Base-by-base conservation (phyloP, 92 coral and sea anemone genomes). In the Epizoanthus scotinus region DNA sequence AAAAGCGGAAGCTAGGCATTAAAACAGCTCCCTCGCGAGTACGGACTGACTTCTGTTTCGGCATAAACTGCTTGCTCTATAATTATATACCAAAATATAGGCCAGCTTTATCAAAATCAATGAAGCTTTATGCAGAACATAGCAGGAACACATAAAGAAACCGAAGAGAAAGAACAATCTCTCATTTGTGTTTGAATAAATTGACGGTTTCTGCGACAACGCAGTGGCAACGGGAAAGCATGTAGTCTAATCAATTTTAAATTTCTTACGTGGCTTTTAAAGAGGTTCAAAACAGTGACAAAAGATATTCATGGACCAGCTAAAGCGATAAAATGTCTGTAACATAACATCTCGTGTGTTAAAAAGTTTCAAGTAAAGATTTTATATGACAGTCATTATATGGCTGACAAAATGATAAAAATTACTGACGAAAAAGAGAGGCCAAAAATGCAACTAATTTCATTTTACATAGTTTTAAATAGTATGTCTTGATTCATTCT, bases 211-310 rank as follows among this genome's bases (percentile, higher is more conserved):
- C 69, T 22, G 59, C 55, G 81, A 58, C 81, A 21, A 75, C 50
- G 4, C 25, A 0, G 40, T 40, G 31, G 81, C 24, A 34, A 20
- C 38, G 56, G 40, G 81, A n/a, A 75, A 75, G 38, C 68, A 75
- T 75, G 28, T 38, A 13, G 70, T 9, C 36, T 38, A 75, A 75
- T 75, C 36, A 58, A 75, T 59, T 59, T 17, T n/a, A n/a, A n/a
- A 36, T 22, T n/a, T 20, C 40, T n/a, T 21, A 75, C 81, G 81
- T 75, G 67, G 81, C 81, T 38, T 20, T 8, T 1, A 36, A 21
- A 5, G 58, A 75, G 7, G 1, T 13, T 47, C 2, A n/a, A 59
- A 36, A 17, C 36, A 38, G 38, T 9, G 8, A 19, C 47, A 12
- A 36, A 22, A 14, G 19, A 38, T 9, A 15, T 26, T 14, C 28